Evolutionary conservation across 1,140 invertebrate genomes (phyloP).

Genomic region (Carposina sasakii): DNA sequence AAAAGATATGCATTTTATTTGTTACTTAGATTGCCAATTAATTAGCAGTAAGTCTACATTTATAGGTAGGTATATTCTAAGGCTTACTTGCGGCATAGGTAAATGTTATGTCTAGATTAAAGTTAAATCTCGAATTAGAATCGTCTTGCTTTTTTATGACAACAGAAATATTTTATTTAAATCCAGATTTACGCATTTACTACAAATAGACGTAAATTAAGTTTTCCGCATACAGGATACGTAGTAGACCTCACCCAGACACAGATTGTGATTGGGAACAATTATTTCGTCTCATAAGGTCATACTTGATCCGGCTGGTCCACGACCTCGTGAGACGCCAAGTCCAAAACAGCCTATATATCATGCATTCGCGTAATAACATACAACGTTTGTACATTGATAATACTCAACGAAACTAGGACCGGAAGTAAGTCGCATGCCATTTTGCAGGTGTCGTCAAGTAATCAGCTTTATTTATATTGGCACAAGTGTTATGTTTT

Average conservation of each 20-base stretch:
- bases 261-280: constrained; percentile 40
- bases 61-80: too few relatives aligned
- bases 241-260: too few relatives aligned
- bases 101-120: too few relatives aligned
- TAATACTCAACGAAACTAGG: constrained; percentile 54
- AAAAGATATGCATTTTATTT: too few relatives aligned
- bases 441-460: constrained; percentile 51
- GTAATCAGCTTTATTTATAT: constrained; percentile 6
- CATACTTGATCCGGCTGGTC: constrained; percentile 44
- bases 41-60: too few relatives aligned
- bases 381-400: constrained; percentile 35
- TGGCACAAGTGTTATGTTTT: background rate
- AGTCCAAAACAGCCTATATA: constrained; percentile 37
- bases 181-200: too few relatives aligned
- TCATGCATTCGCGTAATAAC: constrained; percentile 22
- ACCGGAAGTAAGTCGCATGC: constrained; percentile 57
- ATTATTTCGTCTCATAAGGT: constrained; percentile 62
- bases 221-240: constrained; percentile 37
- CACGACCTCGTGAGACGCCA: constrained; percentile 36
- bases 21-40: too few relatives aligned
- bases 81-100: too few relatives aligned
- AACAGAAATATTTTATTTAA: too few relatives aligned
- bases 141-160: too few relatives aligned
- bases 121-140: too few relatives aligned
- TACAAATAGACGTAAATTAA: constrained; percentile 29